phyloP scores from a whole-genome alignment of 1,140 invertebrate genomes.

The Musca domestica region DNA sequence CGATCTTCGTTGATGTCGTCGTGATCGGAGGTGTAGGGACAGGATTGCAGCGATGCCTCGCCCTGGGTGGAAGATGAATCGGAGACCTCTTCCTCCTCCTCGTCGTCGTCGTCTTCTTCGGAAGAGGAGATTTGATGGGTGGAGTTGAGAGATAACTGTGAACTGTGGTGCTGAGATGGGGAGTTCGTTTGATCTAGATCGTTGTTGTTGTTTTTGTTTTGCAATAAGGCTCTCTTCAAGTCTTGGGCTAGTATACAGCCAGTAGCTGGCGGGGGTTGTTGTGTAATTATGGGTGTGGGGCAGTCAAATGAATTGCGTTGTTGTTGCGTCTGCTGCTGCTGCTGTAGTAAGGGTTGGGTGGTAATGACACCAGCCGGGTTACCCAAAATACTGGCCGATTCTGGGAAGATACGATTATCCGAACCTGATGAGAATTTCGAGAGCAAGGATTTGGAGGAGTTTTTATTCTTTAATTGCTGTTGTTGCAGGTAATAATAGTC shows the following conservation, averaged over 20 bases:
- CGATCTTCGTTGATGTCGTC: conserved; percentile 44
- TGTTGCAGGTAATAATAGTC: conserved; percentile 51
- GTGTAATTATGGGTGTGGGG: background rate
- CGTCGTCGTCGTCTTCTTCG: conserved; percentile 13
- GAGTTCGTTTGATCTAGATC: background rate
- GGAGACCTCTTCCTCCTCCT: conserved; percentile 3
- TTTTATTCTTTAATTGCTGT: conserved; percentile 49
- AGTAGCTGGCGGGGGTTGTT: background rate
- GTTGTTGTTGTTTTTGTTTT: conserved; percentile 28
- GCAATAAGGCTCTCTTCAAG: conserved; percentile 45
- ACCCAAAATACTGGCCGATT: conserved; percentile 36
- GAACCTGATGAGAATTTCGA: conserved; percentile 49
- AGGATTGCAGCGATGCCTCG: conserved; percentile 28
- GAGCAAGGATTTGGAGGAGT: conserved; percentile 39
- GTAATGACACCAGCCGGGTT: conserved; percentile 39
- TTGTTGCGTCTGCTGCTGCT: background rate
- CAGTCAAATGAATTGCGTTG: conserved; percentile 28
- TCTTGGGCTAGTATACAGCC: conserved; percentile 33
- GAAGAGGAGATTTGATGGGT: conserved; percentile 1
- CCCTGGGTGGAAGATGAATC: conserved; percentile 24
- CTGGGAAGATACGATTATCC: conserved; percentile 50
- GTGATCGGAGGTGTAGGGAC: conserved; percentile 39
- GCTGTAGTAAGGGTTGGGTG: conserved; percentile 33
- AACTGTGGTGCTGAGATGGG: background rate
- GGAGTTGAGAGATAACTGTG: background rate